phyloP scores from a whole-genome alignment of 2,797 vertebrate genomes.

The Danio aesculapii region DNA sequence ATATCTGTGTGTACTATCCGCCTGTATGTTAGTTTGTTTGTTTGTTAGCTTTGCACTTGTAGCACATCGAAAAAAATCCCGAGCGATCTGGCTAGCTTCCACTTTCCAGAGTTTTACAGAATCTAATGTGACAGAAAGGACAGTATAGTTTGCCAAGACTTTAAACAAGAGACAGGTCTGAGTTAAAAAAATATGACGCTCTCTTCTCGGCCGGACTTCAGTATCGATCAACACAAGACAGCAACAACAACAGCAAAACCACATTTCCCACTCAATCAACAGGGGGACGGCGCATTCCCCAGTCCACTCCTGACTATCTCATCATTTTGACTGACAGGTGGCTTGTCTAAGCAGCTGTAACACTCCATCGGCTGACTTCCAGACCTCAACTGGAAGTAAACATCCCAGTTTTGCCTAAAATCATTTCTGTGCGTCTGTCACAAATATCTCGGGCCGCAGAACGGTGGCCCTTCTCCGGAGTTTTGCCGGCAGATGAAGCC shows the following conservation, averaged over 20 bases:
- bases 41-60: too few relatives aligned
- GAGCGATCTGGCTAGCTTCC: too few relatives aligned
- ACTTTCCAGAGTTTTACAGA: too few relatives aligned
- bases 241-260: not conserved
- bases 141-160: too few relatives aligned
- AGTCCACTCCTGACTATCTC: slow-evolving; percentile 3
- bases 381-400: slow-evolving; percentile 17
- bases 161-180: too few relatives aligned
- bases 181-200: too few relatives aligned
- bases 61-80: too few relatives aligned
- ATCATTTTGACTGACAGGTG: slow-evolving; percentile 18
- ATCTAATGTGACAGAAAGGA: too few relatives aligned
- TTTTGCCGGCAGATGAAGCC: slow-evolving; percentile 22
- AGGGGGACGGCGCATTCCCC: not conserved
- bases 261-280: not conserved
- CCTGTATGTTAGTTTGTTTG: too few relatives aligned
- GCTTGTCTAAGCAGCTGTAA: not conserved
- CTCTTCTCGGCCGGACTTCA: too few relatives aligned
- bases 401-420: slow-evolving; percentile 43
- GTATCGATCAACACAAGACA: not conserved
- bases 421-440: slow-evolving; percentile 39
- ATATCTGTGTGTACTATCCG: too few relatives aligned
- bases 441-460: slow-evolving; percentile 37
- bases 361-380: not conserved
- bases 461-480: slow-evolving; percentile 19